Conservation (phyloP, 92 coral and sea anemone genomes). For the Phenganax marumi region DNA sequence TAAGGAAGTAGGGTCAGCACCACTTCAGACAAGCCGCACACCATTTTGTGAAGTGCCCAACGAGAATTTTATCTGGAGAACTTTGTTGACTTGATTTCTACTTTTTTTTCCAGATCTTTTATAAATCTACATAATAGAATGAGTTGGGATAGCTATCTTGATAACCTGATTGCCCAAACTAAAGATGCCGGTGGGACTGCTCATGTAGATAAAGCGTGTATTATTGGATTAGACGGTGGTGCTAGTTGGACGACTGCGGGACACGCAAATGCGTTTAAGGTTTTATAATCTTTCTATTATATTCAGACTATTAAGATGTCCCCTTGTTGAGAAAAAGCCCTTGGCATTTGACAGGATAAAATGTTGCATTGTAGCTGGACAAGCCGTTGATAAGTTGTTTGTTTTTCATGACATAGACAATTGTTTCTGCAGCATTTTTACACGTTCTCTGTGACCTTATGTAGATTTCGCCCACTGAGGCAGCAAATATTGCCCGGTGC, state of each 20-base stretch:
- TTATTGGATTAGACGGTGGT: slow-evolving; percentile 69
- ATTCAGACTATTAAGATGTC: no score
- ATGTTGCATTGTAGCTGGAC: not conserved
- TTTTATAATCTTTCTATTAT: slow-evolving; percentile 6
- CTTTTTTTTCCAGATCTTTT: not conserved
- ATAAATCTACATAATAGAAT: slow-evolving; percentile 23
- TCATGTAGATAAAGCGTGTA: slow-evolving; percentile 64
- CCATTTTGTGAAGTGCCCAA: no score
- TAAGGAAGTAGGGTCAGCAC: no score
- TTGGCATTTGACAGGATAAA: slow-evolving; percentile 11
- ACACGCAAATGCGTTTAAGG: slow-evolving; percentile 60
- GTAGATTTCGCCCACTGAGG: slow-evolving; percentile 46
- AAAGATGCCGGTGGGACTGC: slow-evolving; percentile 56
- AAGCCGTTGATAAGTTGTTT: no score
- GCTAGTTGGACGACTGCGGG: slow-evolving; percentile 57
- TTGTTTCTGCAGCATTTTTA: no score
- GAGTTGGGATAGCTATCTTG: slow-evolving; percentile 78
- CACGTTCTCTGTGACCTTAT: not conserved
- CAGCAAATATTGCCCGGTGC: slow-evolving; percentile 52
- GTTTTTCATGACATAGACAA: not conserved
- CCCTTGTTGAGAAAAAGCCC: not conserved
- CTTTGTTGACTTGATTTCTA: not conserved
- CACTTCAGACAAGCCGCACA: no score
- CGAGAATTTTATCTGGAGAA: no score
- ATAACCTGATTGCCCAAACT: slow-evolving; percentile 59